These are phyloP conservation scores for Nothoprocta pentlandii DNA, from an alignment of 2,113 vertebrate genomes.

Conservation along the genomic window DNA sequence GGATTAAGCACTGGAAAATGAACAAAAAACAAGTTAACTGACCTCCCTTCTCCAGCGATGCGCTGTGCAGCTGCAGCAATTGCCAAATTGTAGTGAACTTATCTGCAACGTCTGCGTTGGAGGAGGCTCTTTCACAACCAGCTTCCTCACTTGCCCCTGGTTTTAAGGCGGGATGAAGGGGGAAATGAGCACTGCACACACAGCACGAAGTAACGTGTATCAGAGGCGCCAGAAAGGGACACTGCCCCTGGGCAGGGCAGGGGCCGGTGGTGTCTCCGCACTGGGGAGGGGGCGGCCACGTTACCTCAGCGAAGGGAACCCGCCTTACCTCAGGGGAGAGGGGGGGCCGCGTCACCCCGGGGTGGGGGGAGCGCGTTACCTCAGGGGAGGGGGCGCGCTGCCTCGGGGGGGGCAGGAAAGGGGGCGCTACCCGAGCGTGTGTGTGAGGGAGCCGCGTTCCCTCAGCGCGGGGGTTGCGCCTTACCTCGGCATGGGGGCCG, in stretches of 20 bases:
- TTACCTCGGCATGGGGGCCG: background rate
- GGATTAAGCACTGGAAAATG: too few species aligned
- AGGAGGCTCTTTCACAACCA: background rate
- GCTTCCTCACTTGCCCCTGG: background rate
- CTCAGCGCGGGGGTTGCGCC: background rate
- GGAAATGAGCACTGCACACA: too few species aligned
- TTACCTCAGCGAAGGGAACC: background rate
- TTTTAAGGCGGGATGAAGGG: background rate
- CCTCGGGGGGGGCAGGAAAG: too few species aligned
- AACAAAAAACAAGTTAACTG: too few species aligned
- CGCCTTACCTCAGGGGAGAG: too few species aligned
- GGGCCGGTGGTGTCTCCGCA: too few species aligned
- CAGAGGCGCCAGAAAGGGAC: too few species aligned
- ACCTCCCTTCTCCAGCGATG: background rate
- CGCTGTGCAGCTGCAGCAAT: background rate
- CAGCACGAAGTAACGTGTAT: background rate
- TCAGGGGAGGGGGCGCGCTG: background rate
- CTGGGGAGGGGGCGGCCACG: background rate
- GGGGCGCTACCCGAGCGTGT: too few species aligned
- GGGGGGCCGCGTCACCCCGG: background rate
- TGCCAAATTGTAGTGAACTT: rapidly evolving
- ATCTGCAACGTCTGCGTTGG: background rate
- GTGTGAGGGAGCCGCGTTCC: background rate
- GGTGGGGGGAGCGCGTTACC: background rate
- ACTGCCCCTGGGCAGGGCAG: too few species aligned